phyloP scores from a whole-genome alignment of 2,888 invertebrate species.

The Drosophila anomelani region DNA sequence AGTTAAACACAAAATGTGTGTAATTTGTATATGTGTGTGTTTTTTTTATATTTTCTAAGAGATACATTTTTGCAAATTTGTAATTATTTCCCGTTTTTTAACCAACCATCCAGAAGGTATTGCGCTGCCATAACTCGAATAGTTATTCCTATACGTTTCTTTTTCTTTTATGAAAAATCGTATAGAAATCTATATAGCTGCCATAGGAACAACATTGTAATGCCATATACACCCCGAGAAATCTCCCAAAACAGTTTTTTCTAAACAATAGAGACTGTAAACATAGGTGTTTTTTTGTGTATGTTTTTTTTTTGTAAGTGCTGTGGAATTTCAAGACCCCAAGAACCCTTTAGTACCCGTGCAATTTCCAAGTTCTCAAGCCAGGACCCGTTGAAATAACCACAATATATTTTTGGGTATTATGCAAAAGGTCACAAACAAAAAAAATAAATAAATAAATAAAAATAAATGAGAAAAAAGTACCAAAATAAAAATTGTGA shows the following conservation, averaged over 20 bases:
- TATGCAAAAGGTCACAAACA: conserved; percentile 34
- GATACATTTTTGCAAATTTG: conserved; percentile 2
- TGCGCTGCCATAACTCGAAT: conserved; percentile 30
- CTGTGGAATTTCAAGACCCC: conserved; percentile 4
- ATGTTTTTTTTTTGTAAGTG: conserved; percentile 6
- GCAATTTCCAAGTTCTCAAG: conserved; percentile 24
- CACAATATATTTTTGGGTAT: conserved; percentile 30
- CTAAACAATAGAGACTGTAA: conserved; percentile 5
- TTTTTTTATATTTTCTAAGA: conserved; percentile 18
- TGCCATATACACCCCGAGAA: conserved; percentile 19
- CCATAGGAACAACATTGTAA: conserved; percentile 32
- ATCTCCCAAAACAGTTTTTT: conserved; percentile 19
- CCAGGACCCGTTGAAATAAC: conserved; percentile 38
- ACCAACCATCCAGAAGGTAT: conserved; percentile 11
- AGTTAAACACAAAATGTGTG: conserved; percentile 10
- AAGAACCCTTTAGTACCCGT: conserved; percentile 6
- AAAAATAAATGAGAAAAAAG: conserved; percentile 3
- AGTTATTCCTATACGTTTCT: conserved; percentile 25
- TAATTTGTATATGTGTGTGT: conserved; percentile 6
- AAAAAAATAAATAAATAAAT: background rate
- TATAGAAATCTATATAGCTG: conserved; percentile 7
- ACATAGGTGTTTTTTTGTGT: conserved; percentile 10
- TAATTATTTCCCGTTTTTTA: conserved; percentile 18
- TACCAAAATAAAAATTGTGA: conserved; percentile 32
- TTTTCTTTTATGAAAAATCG: conserved; percentile 5